Percentiles rank a stretch among this genome's conserved stretches.
These are phyloP conservation scores for Periophthalmodon schlosseri DNA, from an alignment of 2,113 vertebrate genomes.

Conservation along the genomic window DNA sequence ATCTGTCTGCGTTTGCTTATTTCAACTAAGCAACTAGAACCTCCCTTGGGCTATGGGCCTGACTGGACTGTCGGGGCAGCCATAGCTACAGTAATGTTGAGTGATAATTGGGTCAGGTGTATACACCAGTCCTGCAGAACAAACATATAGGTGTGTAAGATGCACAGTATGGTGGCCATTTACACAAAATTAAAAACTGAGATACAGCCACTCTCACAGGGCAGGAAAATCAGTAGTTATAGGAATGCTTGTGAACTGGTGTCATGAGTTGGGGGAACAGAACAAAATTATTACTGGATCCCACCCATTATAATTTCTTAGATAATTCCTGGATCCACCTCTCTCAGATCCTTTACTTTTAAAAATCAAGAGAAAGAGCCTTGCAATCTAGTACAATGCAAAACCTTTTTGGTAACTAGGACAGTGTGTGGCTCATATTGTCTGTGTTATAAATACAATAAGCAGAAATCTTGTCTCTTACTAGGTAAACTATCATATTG, in stretches of 20 bases:
- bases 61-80: background rate
- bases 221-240: too few species aligned
- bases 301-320: too few species aligned
- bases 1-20: background rate
- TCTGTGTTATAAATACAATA: background rate
- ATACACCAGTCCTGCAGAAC: background rate
- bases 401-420: background rate
- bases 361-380: too few species aligned
- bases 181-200: background rate
- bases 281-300: too few species aligned
- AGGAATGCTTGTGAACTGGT: too few species aligned
- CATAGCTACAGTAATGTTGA: background rate
- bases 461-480: background rate
- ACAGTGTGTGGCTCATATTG: background rate
- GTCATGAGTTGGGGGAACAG: too few species aligned
- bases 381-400: background rate
- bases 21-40: background rate
- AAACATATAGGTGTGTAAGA: background rate
- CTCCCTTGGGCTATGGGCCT: too few species aligned
- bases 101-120: background rate
- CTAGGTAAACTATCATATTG: constrained; percentile 5
- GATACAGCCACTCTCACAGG: too few species aligned
- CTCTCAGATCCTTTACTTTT: too few species aligned
- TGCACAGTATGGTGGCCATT: background rate
- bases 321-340: too few species aligned